A percentile compares a stretch with the other conserved stretches of the same genome.
phyloP scores from a whole-genome alignment of 2,797 vertebrate genomes.

The Capromys pilorides region DNA sequence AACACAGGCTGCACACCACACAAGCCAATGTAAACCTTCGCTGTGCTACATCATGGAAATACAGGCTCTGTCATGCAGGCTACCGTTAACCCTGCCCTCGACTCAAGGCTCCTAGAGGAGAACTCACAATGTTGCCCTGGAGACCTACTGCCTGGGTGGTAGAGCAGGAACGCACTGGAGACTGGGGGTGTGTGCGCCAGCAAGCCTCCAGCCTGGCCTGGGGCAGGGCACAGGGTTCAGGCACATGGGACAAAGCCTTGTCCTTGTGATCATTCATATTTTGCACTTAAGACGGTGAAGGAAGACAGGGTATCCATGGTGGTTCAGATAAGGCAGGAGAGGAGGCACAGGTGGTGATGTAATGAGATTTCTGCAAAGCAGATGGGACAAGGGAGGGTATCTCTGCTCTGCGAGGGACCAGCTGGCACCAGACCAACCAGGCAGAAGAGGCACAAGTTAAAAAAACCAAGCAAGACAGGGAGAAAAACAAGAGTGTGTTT shows the following conservation, averaged over 20 bases:
- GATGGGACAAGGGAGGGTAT: neutral
- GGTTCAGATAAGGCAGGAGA: neutral
- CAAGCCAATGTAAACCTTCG: rapidly evolving
- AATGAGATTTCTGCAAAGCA: neutral
- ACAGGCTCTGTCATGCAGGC: neutral
- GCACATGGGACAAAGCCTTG: neutral
- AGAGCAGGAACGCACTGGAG: neutral
- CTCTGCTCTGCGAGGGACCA: neutral
- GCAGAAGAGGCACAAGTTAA: neutral
- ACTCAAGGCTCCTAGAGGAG: neutral
- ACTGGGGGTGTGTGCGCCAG: rapidly evolving
- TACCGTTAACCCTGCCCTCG: neutral
- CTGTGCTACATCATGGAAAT: neutral
- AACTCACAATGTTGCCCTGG: rapidly evolving
- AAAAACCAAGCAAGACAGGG: neutral
- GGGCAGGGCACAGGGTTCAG: neutral
- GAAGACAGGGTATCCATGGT: neutral
- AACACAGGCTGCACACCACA: rapidly evolving
- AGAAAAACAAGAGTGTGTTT: neutral
- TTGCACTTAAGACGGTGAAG: neutral
- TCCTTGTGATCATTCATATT: neutral
- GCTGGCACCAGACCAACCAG: neutral
- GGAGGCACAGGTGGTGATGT: neutral
- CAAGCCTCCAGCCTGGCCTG: neutral
- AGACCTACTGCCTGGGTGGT: neutral